phyloP scores from a whole-genome alignment of 2,888 invertebrate species.

The Torymus texanus region DNA sequence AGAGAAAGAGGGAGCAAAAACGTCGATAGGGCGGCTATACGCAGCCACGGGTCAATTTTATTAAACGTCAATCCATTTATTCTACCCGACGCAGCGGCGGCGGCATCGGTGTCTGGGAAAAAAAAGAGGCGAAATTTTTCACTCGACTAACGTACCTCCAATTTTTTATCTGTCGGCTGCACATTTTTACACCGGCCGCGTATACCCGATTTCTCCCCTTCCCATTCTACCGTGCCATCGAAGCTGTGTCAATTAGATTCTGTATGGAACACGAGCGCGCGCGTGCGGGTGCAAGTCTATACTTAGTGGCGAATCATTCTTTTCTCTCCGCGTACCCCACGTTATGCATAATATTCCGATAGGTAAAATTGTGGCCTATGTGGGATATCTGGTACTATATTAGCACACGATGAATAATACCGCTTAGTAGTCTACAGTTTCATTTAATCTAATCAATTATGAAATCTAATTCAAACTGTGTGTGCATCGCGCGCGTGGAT shows the following conservation, averaged over 20 bases:
- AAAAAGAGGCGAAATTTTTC: no score
- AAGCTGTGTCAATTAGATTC: slow-evolving; percentile 19
- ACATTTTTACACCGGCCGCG: not conserved
- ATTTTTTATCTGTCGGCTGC: not conserved
- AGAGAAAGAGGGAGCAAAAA: no score
- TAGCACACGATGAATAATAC: no score
- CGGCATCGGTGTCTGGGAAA: no score
- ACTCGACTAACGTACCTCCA: not conserved
- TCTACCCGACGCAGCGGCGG: not conserved
- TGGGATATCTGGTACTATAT: no score
- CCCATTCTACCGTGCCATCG: no score
- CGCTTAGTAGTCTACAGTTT: not conserved
- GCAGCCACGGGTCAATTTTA: not conserved
- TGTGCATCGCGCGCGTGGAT: not conserved
- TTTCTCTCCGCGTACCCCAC: not conserved
- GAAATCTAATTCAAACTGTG: not conserved
- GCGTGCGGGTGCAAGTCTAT: not conserved
- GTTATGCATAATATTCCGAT: no score
- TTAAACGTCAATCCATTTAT: slow-evolving; percentile 3
- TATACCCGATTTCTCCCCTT: no score
- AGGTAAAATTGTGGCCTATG: no score
- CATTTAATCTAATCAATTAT: not conserved
- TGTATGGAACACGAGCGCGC: not conserved
- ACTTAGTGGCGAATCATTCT: not conserved
- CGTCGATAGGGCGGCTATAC: no score